phyloP scores from a whole-genome alignment of 2,113 vertebrate genomes.

The Corapipo altera region DNA sequence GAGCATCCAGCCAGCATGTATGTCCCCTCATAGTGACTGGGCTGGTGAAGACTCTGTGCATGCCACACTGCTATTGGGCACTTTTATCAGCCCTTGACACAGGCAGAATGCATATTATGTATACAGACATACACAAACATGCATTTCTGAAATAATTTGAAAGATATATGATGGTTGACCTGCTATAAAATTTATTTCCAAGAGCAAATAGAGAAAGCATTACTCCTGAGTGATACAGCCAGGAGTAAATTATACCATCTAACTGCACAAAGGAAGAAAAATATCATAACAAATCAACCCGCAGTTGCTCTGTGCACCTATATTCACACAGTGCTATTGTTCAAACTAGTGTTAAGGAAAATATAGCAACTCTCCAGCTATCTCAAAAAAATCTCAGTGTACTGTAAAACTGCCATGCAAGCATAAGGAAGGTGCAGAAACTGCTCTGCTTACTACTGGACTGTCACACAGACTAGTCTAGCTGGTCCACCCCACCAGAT shows the following conservation, averaged over 20 bases:
- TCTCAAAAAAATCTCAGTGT: not conserved
- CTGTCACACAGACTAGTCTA: not conserved
- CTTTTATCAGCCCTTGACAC: not conserved
- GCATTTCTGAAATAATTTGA: not conserved
- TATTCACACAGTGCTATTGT: not conserved
- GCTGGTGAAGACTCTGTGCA: not conserved
- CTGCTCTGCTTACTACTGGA: not conserved
- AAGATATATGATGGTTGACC: not conserved
- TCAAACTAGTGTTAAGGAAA: not conserved
- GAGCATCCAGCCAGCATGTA: not conserved
- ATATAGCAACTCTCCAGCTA: not conserved
- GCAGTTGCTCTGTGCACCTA: not conserved
- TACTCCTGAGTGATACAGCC: not conserved
- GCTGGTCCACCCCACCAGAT: not conserved
- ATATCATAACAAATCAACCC: not conserved
- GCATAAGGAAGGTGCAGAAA: not conserved
- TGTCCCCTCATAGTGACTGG: accelerated
- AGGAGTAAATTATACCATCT: slow-evolving; percentile 1
- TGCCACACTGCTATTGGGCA: not conserved
- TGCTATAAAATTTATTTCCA: not conserved
- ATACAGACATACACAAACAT: not conserved
- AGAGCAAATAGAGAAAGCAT: not conserved
- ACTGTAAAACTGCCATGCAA: not conserved
- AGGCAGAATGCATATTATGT: not conserved
- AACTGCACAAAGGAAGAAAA: not conserved